Evolutionary conservation across 2,888 invertebrate species (phyloP).

Genomic region (Spicauda simplicius): DNA sequence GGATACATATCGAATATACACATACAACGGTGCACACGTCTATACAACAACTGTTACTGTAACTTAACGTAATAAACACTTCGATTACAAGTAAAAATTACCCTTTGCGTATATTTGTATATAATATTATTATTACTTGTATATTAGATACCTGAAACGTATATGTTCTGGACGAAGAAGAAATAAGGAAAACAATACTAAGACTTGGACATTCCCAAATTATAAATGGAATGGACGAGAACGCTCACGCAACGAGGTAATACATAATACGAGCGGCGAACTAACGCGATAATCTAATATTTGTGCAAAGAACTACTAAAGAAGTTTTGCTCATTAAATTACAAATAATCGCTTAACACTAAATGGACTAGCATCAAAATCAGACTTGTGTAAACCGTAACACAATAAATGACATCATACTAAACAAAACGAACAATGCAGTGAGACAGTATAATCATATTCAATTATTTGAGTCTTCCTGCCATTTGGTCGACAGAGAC

Average conservation of each 20-base stretch:
- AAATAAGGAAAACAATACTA: constrained; percentile 47
- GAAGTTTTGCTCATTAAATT: constrained; percentile 46
- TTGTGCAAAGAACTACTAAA: constrained; percentile 58
- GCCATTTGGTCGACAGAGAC: no score
- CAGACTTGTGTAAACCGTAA: constrained; percentile 60
- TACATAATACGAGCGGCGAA: constrained; percentile 34
- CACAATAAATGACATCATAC: constrained; percentile 24
- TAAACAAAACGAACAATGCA: constrained; percentile 1
- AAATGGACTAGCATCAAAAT: constrained; percentile 69
- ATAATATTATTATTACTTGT: constrained; percentile 45
- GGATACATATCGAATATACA: constrained; percentile 19
- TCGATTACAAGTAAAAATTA: constrained; percentile 58
- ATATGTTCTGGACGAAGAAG: constrained; percentile 54
- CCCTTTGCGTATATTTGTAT: constrained; percentile 60
- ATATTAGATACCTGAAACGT: constrained; percentile 42
- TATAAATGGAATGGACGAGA: background rate
- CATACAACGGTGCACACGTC: constrained; percentile 38
- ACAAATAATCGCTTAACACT: constrained; percentile 45
- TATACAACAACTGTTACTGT: constrained; percentile 52
- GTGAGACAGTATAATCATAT: constrained; percentile 1
- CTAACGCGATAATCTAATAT: constrained; percentile 40
- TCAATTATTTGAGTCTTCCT: background rate
- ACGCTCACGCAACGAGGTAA: background rate
- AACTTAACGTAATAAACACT: constrained; percentile 53
- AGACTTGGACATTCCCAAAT: constrained; percentile 19